These are phyloP conservation scores for Megaceryle maxima DNA, from an alignment of 2,113 vertebrate species.

Conservation along the genomic window DNA sequence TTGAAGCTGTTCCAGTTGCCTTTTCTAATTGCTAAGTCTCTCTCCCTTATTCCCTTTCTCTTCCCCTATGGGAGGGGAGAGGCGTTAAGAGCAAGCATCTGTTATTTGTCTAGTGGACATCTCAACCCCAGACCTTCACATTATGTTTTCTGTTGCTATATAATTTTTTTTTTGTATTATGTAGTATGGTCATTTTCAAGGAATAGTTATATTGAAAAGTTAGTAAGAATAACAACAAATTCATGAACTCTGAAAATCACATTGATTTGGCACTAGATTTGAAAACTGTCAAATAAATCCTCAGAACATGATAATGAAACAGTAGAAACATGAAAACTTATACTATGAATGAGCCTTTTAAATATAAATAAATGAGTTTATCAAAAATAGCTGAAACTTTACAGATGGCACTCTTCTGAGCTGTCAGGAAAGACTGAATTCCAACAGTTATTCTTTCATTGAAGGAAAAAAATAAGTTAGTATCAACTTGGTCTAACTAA, in stretches of 20 bases:
- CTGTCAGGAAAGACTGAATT: background rate
- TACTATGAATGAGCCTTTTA: background rate
- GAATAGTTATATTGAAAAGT: constrained; percentile 42
- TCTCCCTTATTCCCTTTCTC: too few relatives aligned
- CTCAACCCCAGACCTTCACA: background rate
- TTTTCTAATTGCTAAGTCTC: too few relatives aligned
- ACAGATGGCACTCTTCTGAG: background rate
- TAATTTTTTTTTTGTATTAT: constrained; percentile 53
- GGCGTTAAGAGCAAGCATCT: too few relatives aligned
- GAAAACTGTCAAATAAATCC: constrained; percentile 60
- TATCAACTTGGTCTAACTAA: background rate
- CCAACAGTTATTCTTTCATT: background rate
- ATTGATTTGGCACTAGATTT: constrained; percentile 60
- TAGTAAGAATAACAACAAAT: constrained; percentile 56
- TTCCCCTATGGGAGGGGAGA: too few relatives aligned
- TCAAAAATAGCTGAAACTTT: constrained; percentile 14
- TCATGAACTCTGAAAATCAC: constrained; percentile 58
- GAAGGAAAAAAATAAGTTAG: background rate
- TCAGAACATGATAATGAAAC: constrained; percentile 6
- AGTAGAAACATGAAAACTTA: constrained; percentile 39
- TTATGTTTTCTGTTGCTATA: background rate
- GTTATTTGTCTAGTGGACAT: too few relatives aligned
- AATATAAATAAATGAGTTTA: background rate
- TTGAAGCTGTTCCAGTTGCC: too few relatives aligned
- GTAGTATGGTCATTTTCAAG: constrained; percentile 52